These are phyloP conservation scores for Laticauda laticaudata DNA, from an alignment of 2,113 vertebrate species.

Conservation along the genomic window DNA sequence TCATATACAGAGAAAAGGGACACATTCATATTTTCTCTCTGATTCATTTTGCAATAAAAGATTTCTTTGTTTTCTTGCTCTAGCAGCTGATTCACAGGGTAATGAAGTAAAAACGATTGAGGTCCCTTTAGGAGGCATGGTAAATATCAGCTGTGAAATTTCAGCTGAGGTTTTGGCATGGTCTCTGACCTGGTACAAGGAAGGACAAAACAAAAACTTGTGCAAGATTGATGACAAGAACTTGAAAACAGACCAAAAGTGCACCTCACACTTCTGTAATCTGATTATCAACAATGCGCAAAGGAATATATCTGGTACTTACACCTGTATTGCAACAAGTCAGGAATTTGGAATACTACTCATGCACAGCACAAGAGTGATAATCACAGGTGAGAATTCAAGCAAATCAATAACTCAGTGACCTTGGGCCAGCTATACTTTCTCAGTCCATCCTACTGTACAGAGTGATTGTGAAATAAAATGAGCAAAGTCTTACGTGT, in stretches of 20 bases:
- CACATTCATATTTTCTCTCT: not conserved
- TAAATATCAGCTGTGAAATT: not conserved
- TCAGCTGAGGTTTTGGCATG: fast-evolving
- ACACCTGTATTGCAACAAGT: not conserved
- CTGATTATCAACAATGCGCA: not conserved
- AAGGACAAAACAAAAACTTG: not conserved
- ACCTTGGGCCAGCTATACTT: not conserved
- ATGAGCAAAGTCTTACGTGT: not conserved
- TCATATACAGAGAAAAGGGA: not conserved
- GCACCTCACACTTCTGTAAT: not conserved
- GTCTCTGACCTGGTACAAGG: not conserved
- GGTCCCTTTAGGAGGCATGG: not conserved
- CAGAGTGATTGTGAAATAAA: not conserved
- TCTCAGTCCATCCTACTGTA: not conserved
- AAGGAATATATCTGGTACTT: not conserved
- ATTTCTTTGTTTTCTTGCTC: not conserved
- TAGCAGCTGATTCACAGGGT: not conserved
- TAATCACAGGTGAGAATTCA: not conserved
- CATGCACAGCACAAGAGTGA: not conserved
- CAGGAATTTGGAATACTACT: fast-evolving
- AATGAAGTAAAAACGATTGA: not conserved
- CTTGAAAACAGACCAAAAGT: not conserved
- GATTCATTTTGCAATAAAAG: not conserved
- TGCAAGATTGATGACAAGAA: not conserved
- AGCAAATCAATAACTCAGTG: not conserved